Conservation (phyloP, 2,888 invertebrate species). For the Oeneis ivallda region DNA sequence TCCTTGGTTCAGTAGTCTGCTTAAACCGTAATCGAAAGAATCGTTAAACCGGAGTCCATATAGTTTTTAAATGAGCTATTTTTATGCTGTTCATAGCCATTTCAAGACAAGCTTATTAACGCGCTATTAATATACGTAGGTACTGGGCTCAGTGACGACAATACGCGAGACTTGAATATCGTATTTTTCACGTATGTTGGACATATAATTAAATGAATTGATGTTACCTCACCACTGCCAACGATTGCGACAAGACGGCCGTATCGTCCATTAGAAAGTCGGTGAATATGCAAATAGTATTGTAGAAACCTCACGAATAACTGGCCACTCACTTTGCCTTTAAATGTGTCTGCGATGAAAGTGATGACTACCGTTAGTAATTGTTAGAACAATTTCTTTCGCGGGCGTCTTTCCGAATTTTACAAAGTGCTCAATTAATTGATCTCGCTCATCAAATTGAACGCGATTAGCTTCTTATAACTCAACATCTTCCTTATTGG, state of each 20-base stretch:
- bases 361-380: slow-evolving; percentile 78
- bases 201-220: slow-evolving; percentile 76
- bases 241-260: slow-evolving; percentile 79
- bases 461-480: slow-evolving; percentile 37
- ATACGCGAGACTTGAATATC: slow-evolving; percentile 63
- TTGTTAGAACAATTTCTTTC: slow-evolving; percentile 74
- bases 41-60: slow-evolving; percentile 60
- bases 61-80: slow-evolving; percentile 62
- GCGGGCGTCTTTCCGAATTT: slow-evolving; percentile 60
- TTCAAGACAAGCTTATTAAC: slow-evolving; percentile 46
- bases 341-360: slow-evolving; percentile 80
- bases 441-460: slow-evolving; percentile 23
- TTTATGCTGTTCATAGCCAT: slow-evolving; percentile 48
- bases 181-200: slow-evolving; percentile 50
- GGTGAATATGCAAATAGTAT: slow-evolving; percentile 82
- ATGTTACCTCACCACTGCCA: slow-evolving; percentile 76
- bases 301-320: slow-evolving; percentile 82
- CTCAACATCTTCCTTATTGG: slow-evolving; percentile 3
- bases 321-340: slow-evolving; percentile 80
- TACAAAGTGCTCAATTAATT: slow-evolving; percentile 29
- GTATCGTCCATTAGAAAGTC: slow-evolving; percentile 82
- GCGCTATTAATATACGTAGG: not conserved
- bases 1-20: slow-evolving; percentile 51
- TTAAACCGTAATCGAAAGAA: slow-evolving; percentile 57
- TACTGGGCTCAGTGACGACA: slow-evolving; percentile 52